Evolutionary conservation across 2,888 invertebrate species (phyloP).

Genomic region (Dione juno): DNA sequence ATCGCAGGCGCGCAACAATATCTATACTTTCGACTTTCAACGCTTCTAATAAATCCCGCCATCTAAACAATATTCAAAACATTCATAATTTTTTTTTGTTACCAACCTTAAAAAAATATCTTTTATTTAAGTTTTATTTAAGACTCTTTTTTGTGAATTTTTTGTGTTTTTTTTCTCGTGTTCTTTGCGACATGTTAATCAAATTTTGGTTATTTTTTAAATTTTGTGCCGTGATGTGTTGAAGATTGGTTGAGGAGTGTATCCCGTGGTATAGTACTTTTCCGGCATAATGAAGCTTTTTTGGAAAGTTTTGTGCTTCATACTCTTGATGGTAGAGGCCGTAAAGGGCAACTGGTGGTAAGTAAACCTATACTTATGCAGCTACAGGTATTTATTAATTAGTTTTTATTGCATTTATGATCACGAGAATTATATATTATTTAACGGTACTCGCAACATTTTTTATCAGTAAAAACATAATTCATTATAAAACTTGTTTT

Average conservation of each 20-base stretch:
- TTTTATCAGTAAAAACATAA: conserved; percentile 3
- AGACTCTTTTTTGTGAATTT: conserved; percentile 56
- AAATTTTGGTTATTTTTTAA: conserved; percentile 57
- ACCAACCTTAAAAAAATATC: conserved; percentile 53
- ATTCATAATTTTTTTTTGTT: conserved; percentile 41
- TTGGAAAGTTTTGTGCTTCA: conserved; percentile 71
- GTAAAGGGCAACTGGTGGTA: conserved; percentile 78
- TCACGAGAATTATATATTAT: conserved; percentile 4
- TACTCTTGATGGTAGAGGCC: conserved; percentile 67
- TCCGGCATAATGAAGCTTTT: conserved; percentile 72
- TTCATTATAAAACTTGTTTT: conserved; percentile 15
- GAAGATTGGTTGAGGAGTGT: conserved; percentile 55
- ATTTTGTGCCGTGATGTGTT: conserved; percentile 51
- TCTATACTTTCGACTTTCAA: conserved; percentile 68
- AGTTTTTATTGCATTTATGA: conserved; percentile 11
- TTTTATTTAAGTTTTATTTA: conserved; percentile 66
- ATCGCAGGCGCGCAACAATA: conserved; percentile 64
- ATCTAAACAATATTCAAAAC: conserved; percentile 46
- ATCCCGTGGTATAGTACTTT: conserved; percentile 52
- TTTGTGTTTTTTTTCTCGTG: conserved; percentile 62
- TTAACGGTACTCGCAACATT: neutral
- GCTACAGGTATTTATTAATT: conserved; percentile 6
- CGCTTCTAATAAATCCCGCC: conserved; percentile 46
- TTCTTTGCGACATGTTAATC: conserved; percentile 55
- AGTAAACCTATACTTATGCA: conserved; percentile 52